Evolutionary conservation across 2,113 vertebrate species (phyloP), one percentile per base, ranked within the genome.

Genomic region (Podarcis muralis): DNA sequence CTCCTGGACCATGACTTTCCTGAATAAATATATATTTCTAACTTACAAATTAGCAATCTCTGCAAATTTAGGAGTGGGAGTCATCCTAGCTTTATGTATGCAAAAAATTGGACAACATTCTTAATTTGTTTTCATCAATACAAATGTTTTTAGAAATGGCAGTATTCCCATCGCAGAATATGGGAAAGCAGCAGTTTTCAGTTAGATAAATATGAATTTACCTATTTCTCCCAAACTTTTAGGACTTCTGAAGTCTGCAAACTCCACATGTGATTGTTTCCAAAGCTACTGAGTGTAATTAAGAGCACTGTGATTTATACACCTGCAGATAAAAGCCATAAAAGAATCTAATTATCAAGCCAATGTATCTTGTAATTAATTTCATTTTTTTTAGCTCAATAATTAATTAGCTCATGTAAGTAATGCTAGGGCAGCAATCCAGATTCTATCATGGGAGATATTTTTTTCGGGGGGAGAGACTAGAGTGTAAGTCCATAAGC

Each of bases 251-350:
- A 72, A 20, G 77, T 75, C 27, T 83, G 3, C 81, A 83, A 87
- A 8, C 62, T 66, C 40, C 43, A 66, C n/a, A 81, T 6, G 4
- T 87, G 25, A 27, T 48, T 59, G 8, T 35, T 92, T 81, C 84
- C 84, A 71, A 87, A 6, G n/a, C 77, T 66, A 65, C 59, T 30
- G 57, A 57, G 65, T 72, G 32, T 53, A 65, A 53, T 88, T 83
- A 76, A 48, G 5, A 12, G 27, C 65, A 11, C 25, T 71, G 74
- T 87, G 72, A 90, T 59, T 84, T 90, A 69, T 57, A 40, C 4
- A 88, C 27, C 62, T 75, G 30, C n/a, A 88, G 90, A 83, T 89
- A 87, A 91, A 88, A 89, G 6, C 4, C 68, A 81, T 74, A 77
- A 74, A 18, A 72, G 59, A 85, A 92, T 85, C 79, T 81, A 72